Evolutionary conservation across 2,797 vertebrate species (phyloP).

Genomic region (Silurus lanzhouensis): DNA sequence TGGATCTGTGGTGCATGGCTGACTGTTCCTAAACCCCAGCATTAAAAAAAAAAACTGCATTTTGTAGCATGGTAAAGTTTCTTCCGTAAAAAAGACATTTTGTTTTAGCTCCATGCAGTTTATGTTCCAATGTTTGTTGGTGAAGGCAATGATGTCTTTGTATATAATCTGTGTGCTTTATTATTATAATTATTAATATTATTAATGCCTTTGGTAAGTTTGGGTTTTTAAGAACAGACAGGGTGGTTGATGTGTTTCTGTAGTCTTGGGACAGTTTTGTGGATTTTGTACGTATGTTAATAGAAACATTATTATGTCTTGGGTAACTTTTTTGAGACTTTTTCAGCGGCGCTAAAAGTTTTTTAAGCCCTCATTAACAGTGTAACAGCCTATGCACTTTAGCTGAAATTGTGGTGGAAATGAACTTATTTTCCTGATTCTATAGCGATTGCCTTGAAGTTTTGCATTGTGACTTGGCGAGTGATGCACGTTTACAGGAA

Average conservation of each 20-base stretch:
- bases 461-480: conserved; percentile 21
- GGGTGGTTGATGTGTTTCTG: not conserved
- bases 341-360: conserved; percentile 33
- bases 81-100: conserved; percentile 50
- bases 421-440: not conserved
- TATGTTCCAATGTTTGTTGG: conserved; percentile 35
- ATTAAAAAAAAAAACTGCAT: conserved; percentile 24
- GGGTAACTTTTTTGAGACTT: conserved; percentile 16
- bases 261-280: conserved; percentile 6
- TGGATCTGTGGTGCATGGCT: conserved; percentile 63
- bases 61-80: conserved; percentile 59
- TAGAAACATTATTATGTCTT: conserved; percentile 12
- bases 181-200: not conserved
- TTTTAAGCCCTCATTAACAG: conserved; percentile 31
- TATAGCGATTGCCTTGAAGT: conserved; percentile 1
- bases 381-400: conserved; percentile 54
- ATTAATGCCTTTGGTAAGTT: conserved; percentile 34
- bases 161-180: conserved; percentile 42
- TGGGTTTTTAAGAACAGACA: not conserved
- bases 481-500: conserved; percentile 48
- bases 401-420: conserved; percentile 32
- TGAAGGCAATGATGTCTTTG: conserved; percentile 33
- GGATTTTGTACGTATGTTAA: conserved; percentile 18
- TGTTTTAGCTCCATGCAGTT: conserved; percentile 1
- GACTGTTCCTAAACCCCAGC: conserved; percentile 55